Evolutionary conservation across 2,797 vertebrate genomes (phyloP).

Genomic region (Xenopus petersii): DNA sequence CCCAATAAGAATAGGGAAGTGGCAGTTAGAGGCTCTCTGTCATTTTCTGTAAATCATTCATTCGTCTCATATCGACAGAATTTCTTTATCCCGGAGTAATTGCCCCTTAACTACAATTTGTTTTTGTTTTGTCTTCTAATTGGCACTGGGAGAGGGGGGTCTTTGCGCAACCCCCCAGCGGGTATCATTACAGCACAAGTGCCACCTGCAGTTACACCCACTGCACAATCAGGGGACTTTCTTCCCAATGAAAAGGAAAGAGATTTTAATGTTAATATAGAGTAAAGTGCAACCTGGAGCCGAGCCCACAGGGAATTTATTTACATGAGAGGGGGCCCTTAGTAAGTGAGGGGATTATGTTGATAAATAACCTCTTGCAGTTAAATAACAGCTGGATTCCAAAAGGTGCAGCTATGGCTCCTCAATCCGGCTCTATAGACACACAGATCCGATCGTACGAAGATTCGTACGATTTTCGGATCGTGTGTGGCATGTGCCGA

Average conservation of each 20-base stretch:
- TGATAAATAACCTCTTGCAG: too few relatives aligned
- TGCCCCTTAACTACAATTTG: constrained; percentile 12
- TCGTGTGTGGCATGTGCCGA: too few relatives aligned
- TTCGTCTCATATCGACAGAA: background rate
- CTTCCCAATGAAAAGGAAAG: background rate
- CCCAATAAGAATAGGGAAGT: too few relatives aligned
- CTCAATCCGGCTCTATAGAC: too few relatives aligned
- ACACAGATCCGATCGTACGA: too few relatives aligned
- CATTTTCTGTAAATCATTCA: constrained; percentile 1
- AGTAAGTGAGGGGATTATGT: too few relatives aligned
- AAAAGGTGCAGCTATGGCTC: too few relatives aligned
- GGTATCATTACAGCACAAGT: background rate
- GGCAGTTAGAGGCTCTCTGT: background rate
- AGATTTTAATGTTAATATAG: background rate
- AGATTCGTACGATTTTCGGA: too few relatives aligned
- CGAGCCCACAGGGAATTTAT: too few relatives aligned
- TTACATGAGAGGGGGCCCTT: too few relatives aligned
- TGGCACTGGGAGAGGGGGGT: constrained; percentile 5
- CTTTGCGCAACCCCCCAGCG: background rate
- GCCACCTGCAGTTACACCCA: background rate
- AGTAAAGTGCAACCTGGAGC: background rate
- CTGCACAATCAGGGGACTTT: background rate
- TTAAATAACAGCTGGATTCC: too few relatives aligned
- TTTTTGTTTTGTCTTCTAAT: constrained; percentile 7
- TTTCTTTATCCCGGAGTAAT: constrained; percentile 11